Conservation (phyloP, 2,888 invertebrate genomes). For the Acrocyrtus sp. region DNA sequence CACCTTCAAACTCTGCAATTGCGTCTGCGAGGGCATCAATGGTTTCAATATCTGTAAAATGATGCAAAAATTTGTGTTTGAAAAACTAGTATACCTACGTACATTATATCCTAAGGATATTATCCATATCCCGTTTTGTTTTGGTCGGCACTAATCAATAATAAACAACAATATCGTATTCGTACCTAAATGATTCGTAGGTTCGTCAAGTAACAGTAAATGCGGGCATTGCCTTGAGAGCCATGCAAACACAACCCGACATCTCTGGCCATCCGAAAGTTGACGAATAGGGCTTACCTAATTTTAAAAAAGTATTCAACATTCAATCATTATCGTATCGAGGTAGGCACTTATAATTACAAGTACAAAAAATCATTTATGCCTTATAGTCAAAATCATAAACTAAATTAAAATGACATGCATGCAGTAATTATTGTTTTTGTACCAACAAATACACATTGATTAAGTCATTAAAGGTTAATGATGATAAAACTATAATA, state of each 20-base stretch:
- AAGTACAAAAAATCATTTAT: no score
- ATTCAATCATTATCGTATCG: no score
- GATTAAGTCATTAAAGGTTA: no score
- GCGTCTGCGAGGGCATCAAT: slow-evolving; percentile 98
- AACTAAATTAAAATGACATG: no score
- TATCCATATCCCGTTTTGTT: no score
- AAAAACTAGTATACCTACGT: background rate
- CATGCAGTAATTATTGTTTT: no score
- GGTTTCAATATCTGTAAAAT: slow-evolving; percentile 89
- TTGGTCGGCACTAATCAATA: no score
- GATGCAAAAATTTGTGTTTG: background rate
- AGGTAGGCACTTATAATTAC: no score
- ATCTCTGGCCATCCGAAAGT: slow-evolving; percentile 96
- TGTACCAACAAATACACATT: background rate
- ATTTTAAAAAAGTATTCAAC: slow-evolving; percentile 13
- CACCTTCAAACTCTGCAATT: slow-evolving; percentile 97
- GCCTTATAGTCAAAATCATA: no score
- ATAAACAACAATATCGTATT: background rate
- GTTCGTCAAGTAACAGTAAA: slow-evolving; percentile 74
- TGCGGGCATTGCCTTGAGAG: slow-evolving; percentile 98
- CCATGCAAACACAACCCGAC: slow-evolving; percentile 99
- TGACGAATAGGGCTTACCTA: slow-evolving; percentile 93
- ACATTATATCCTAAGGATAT: no score
- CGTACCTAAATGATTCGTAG: slow-evolving; percentile 65
- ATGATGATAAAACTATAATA: no score